phyloP scores from a whole-genome alignment of 2,888 invertebrate genomes.

The Tethea ocularis region DNA sequence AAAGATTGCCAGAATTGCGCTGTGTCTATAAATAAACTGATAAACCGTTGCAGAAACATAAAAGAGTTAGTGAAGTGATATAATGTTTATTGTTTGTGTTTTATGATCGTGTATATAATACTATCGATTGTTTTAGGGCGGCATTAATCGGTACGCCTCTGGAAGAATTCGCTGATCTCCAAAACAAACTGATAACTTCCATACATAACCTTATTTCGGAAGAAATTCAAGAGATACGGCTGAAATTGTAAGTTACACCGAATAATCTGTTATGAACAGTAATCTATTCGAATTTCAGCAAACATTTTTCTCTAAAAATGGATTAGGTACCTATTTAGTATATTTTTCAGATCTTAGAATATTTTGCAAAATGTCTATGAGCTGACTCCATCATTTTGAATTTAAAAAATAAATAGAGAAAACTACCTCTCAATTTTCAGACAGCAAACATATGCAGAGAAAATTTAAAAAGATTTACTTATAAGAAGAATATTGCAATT shows the following conservation, averaged over 20 bases:
- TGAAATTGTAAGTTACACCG: conserved; percentile 58
- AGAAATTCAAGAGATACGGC: conserved; percentile 70
- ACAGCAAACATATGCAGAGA: no score
- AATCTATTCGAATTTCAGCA: no score
- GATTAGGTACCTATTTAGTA: no score
- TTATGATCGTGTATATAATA: conserved; percentile 20
- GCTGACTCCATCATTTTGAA: no score
- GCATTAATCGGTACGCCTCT: conserved; percentile 67
- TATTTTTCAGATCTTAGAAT: no score
- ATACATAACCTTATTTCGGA: conserved; percentile 69
- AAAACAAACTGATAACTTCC: conserved; percentile 64
- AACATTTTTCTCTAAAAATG: no score
- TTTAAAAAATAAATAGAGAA: no score
- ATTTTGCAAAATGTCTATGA: no score
- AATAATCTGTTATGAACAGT: no score
- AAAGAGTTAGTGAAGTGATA: conserved; percentile 67
- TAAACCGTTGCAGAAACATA: conserved; percentile 77
- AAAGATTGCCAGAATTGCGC: conserved; percentile 79
- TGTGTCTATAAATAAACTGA: conserved; percentile 78
- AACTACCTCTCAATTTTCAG: no score
- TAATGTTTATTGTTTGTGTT: conserved; percentile 33
- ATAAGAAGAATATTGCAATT: no score
- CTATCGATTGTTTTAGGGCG: conserved; percentile 61
- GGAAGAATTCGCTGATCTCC: conserved; percentile 69
- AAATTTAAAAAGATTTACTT: no score